Evolutionary conservation across 2,888 invertebrate species (phyloP).

Genomic region (Himalopsyche anomala): DNA sequence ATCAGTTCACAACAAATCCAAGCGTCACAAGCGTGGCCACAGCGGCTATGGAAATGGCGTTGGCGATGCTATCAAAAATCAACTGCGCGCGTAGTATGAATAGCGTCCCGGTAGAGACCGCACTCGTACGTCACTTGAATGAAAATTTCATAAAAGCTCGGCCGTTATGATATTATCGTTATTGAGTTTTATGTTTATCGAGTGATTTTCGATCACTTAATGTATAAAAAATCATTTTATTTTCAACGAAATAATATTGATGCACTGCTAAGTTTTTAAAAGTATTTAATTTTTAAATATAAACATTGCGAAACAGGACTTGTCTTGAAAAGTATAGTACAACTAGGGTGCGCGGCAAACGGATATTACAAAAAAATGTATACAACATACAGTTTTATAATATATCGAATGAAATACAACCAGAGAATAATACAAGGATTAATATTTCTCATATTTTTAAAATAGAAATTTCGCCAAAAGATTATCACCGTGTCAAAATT

Average conservation of each 20-base stretch:
- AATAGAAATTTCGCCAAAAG: too few relatives aligned
- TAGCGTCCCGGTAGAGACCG: slow-evolving; percentile 63
- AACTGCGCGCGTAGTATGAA: slow-evolving; percentile 48
- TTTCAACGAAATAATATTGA: background rate
- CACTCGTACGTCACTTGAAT: slow-evolving; percentile 52
- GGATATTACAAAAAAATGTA: background rate
- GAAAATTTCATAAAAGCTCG: slow-evolving; percentile 49
- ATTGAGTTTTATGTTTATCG: background rate
- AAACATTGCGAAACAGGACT: background rate
- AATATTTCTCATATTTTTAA: too few relatives aligned
- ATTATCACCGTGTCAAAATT: too few relatives aligned
- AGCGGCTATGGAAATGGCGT: slow-evolving; percentile 59
- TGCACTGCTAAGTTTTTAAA: background rate
- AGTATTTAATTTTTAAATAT: background rate
- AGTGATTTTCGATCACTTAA: background rate
- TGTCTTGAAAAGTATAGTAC: background rate
- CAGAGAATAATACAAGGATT: too few relatives aligned
- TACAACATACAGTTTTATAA: background rate
- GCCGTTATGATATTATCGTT: slow-evolving; percentile 16
- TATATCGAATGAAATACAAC: too few relatives aligned
- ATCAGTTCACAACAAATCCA: slow-evolving; percentile 49
- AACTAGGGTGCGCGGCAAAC: slow-evolving; percentile 28
- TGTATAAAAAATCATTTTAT: background rate
- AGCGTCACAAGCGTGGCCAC: slow-evolving; percentile 51
- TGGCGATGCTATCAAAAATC: slow-evolving; percentile 47